phyloP scores from a whole-genome alignment of 2,113 vertebrate genomes.

The Lampris megalopsis region DNA sequence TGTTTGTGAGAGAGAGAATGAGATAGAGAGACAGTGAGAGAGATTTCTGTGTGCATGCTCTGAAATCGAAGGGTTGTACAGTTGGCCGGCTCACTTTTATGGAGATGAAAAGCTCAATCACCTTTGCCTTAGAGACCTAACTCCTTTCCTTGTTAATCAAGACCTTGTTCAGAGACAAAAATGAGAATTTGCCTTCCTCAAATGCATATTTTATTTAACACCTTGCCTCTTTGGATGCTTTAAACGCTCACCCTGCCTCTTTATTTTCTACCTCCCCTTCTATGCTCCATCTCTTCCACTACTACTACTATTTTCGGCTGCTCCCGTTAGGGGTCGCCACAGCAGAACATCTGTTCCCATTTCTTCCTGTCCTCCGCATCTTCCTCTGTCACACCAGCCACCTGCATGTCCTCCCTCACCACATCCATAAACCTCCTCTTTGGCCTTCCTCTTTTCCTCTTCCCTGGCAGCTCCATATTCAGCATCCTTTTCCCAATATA shows the following conservation, averaged over 20 bases:
- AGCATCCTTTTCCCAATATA: too few species aligned
- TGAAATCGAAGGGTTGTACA: conserved; percentile 36
- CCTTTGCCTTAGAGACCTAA: conserved; percentile 65
- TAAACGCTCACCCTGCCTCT: not conserved
- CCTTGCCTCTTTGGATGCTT: conserved; percentile 16
- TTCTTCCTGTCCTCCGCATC: too few species aligned
- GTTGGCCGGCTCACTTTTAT: conserved; percentile 70
- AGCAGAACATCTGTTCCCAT: too few species aligned
- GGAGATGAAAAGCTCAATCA: conserved; percentile 69
- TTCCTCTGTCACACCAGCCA: too few species aligned
- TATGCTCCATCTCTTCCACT: not conserved
- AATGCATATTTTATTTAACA: conserved; percentile 57
- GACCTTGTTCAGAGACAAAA: conserved; percentile 59
- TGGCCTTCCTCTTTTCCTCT: too few species aligned
- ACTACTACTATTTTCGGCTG: not conserved
- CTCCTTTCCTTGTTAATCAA: conserved; percentile 68
- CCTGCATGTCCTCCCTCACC: too few species aligned
- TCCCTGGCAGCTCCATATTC: too few species aligned
- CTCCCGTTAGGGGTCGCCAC: too few species aligned
- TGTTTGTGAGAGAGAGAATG: conserved; percentile 15
- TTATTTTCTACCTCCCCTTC: not conserved
- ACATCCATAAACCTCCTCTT: too few species aligned
- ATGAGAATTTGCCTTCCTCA: conserved; percentile 55
- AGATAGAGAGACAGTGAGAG: conserved; percentile 9
- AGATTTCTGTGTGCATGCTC: not conserved